These are phyloP conservation scores for Ormyrus thymus DNA, from an alignment of 2,888 invertebrate species.

Conservation along the genomic window DNA sequence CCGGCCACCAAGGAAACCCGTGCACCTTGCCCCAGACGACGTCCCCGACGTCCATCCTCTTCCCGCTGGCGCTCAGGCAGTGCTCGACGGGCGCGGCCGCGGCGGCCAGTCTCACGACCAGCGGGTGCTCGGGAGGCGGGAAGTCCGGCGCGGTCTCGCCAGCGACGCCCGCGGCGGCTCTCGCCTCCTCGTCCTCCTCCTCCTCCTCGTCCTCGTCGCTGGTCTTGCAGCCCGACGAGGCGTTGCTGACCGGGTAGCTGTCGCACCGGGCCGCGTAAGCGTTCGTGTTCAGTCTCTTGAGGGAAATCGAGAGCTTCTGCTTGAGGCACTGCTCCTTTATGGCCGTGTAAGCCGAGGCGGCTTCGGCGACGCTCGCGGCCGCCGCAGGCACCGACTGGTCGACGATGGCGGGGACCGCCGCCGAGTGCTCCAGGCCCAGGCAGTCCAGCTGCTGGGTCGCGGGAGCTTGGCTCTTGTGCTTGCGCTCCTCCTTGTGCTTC, in stretches of 20 bases:
- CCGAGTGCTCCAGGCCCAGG: slow-evolving; percentile 14
- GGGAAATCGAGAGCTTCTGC: slow-evolving; percentile 85
- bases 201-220: slow-evolving; percentile 69
- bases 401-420: not conserved
- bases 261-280: slow-evolving; percentile 78
- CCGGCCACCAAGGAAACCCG: slow-evolving; percentile 94
- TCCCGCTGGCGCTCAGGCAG: slow-evolving; percentile 77
- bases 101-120: slow-evolving; percentile 77
- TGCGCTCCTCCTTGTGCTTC: slow-evolving; percentile 81
- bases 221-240: slow-evolving; percentile 75
- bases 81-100: slow-evolving; percentile 78
- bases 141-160: slow-evolving; percentile 77
- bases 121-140: slow-evolving; percentile 76
- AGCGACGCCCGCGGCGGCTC: slow-evolving; percentile 65
- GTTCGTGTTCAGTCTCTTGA: slow-evolving; percentile 83
- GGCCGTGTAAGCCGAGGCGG: slow-evolving; percentile 76
- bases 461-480: slow-evolving; percentile 68
- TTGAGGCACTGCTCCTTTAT: slow-evolving; percentile 84
- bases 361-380: slow-evolving; percentile 75
- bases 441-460: slow-evolving; percentile 53
- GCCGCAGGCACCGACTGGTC: slow-evolving; percentile 68
- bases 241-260: slow-evolving; percentile 71
- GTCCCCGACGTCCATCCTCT: slow-evolving; percentile 82
- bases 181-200: slow-evolving; percentile 31
- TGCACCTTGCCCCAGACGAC: slow-evolving; percentile 92